These are phyloP conservation scores for Piezodorus guildinii DNA, from an alignment of 1,140 invertebrate genomes.

Conservation along the genomic window DNA sequence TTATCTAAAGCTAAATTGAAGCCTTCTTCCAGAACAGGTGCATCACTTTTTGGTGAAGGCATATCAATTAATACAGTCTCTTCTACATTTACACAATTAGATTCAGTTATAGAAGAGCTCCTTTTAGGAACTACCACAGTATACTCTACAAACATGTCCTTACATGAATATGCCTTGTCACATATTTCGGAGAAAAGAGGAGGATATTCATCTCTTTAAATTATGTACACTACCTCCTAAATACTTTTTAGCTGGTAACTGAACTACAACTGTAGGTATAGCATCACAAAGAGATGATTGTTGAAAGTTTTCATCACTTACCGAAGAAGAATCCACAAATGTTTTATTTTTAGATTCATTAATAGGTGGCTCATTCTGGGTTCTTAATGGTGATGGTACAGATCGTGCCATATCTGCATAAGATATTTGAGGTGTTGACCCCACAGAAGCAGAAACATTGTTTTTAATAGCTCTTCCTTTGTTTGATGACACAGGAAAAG, in stretches of 20 bases:
- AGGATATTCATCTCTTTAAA: constrained; percentile 24
- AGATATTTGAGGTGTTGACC: constrained; percentile 48
- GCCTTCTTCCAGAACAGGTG: constrained; percentile 3
- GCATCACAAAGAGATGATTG: not conserved
- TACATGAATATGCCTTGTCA: not conserved
- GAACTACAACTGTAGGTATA: constrained; percentile 21
- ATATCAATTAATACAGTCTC: constrained; percentile 26
- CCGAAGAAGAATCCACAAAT: not conserved
- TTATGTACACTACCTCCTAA: constrained; percentile 8
- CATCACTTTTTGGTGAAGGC: constrained; percentile 5
- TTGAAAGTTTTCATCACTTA: not conserved
- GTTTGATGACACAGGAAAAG: constrained; percentile 49
- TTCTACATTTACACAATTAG: constrained; percentile 21
- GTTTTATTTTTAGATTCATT: not conserved
- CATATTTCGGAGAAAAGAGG: constrained; percentile 15
- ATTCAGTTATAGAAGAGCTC: constrained; percentile 16
- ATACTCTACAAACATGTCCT: constrained; percentile 25
- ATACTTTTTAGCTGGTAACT: constrained; percentile 15
- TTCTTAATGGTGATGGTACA: constrained; percentile 17
- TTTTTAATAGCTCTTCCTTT: constrained; percentile 29
- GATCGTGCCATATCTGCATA: constrained; percentile 55
- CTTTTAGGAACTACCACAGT: constrained; percentile 20
- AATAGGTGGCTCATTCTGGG: not conserved
- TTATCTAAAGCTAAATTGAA: not conserved
- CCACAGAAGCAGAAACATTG: constrained; percentile 32